Conservation (phyloP, 23 tunicate species). For the Styela clava region DNA sequence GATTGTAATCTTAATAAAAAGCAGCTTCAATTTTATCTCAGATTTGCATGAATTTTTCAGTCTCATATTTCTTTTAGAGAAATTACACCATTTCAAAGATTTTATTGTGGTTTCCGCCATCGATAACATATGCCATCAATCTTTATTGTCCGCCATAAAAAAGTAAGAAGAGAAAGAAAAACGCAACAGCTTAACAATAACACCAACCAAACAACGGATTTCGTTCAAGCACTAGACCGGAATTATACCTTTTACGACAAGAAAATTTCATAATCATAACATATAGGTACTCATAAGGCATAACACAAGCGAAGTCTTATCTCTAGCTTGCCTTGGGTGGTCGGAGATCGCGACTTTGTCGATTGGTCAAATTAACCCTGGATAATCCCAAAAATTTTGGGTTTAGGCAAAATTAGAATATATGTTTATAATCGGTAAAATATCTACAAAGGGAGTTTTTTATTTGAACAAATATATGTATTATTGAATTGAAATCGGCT, state of each 20-base stretch:
- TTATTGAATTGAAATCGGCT: too few species aligned
- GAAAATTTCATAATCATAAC: background rate
- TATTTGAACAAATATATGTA: too few species aligned
- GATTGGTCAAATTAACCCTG: too few species aligned
- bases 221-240: background rate
- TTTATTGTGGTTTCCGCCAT: background rate
- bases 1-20: too few species aligned
- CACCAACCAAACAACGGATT: background rate
- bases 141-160: background rate
- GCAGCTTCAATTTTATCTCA: too few species aligned
- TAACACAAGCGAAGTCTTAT: background rate
- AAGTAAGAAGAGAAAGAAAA: background rate
- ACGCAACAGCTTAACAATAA: background rate
- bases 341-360: too few species aligned
- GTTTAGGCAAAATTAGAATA: background rate
- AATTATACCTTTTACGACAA: background rate
- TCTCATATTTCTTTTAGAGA: too few species aligned
- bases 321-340: background rate
- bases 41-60: too few species aligned
- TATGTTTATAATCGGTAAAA: background rate
- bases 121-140: background rate
- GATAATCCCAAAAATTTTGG: background rate
- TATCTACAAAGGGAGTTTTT: background rate
- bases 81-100: too few species aligned
- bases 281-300: background rate